Base-by-base conservation (phyloP, 2,113 vertebrate species). In the Cacatua alba region DNA sequence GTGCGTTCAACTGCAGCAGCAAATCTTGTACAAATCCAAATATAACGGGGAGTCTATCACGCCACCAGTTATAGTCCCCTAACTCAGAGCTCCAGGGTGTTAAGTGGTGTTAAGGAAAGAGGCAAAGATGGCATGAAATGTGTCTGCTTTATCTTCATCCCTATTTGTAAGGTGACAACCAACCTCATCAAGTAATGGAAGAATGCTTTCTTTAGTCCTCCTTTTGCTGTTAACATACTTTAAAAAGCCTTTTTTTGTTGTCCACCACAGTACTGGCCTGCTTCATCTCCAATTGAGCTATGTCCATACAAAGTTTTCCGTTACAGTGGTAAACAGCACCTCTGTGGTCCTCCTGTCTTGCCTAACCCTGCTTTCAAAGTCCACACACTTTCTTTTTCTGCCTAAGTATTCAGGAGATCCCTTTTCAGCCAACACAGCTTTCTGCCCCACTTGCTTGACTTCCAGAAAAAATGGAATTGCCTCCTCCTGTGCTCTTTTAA, bases 31-130 rank as follows among this genome's bases (percentile, higher is more conserved):
- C 6, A n/a, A 83, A 67, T 57, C 44, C 11, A 64, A 82, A 68
- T 43, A 39, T 21, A 70, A 10, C 5, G 12, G 23, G 5, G 5
- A 64, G 6, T 11, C 12, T 67, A 43, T 52, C 3, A 20, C 2
- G 74, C 6, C 20, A 24, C 7, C 2, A 37, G 11, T 4, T 0
- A 0, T 49, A 4, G 48, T 48, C 5, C 17, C 49, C 17, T 16
- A 55, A 49, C 4, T 3, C 20, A 48, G 2, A 12, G 28, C 8
- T 69, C 12, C 43, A 53, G 18, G 46, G 46, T 48, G 46, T 48
- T 48, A 48, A 48, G 46, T 53, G 2, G 10, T 8, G 2, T 35
- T 35, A 82, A 69, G 64, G 14, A 15, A 31, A 53, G 49, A 82
- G 7, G 9, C 1, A 69, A 82, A 78, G 0, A 14, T 31, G 20